Conservation (phyloP, 2,113 vertebrate species). For the Rhinopomastus cyanomelas region DNA sequence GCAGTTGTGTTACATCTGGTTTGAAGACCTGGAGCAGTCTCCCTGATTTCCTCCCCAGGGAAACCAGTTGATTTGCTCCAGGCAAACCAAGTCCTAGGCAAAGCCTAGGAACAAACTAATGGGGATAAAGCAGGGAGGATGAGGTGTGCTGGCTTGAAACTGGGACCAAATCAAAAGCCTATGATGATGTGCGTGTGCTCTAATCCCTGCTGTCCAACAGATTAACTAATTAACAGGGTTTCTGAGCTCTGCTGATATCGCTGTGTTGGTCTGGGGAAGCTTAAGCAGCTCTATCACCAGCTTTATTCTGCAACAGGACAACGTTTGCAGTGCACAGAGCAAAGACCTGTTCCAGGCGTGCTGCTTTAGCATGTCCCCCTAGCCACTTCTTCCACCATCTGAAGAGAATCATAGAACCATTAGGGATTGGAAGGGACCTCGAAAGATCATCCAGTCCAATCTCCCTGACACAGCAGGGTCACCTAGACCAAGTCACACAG, state of each 20-base stretch:
- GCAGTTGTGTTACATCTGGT: not conserved
- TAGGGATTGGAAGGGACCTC: too few species aligned
- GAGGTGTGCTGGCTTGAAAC: not conserved
- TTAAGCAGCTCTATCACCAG: not conserved
- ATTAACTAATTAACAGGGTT: not conserved
- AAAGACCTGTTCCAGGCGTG: not conserved
- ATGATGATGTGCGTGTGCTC: not conserved
- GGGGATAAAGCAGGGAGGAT: not conserved
- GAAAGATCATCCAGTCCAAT: too few species aligned
- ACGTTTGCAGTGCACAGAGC: not conserved
- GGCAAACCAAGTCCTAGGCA: not conserved
- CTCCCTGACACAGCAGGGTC: too few species aligned
- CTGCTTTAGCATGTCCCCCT: not conserved
- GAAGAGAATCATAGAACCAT: too few species aligned
- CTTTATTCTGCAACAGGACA: constrained; percentile 11
- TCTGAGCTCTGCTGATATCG: not conserved
- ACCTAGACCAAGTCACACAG: too few species aligned
- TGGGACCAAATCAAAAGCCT: not conserved
- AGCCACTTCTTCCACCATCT: not conserved
- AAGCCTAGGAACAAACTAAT: not conserved
- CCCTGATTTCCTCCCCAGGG: not conserved
- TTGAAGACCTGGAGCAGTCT: not conserved
- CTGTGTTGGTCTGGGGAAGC: not conserved
- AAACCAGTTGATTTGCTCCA: not conserved
- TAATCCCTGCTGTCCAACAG: not conserved